phyloP scores from a whole-genome alignment of 2,113 vertebrate genomes.

The Caretta caretta region DNA sequence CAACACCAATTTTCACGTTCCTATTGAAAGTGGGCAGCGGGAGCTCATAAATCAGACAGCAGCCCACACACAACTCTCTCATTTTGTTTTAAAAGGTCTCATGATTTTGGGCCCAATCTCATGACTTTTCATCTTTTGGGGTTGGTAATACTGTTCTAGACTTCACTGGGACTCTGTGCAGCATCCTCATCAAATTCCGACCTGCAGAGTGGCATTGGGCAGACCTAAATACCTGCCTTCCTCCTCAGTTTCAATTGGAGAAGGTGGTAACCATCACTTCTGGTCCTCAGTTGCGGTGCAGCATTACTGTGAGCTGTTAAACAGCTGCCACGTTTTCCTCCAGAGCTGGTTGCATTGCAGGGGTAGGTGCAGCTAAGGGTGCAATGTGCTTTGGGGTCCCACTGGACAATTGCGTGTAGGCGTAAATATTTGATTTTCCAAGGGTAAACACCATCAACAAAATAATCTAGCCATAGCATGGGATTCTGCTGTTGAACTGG shows the following conservation, averaged over 20 bases:
- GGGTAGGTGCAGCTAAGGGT: neutral
- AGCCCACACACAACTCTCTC: too few relatives aligned
- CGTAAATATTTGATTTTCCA: neutral
- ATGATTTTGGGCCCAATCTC: too few relatives aligned
- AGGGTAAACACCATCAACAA: neutral
- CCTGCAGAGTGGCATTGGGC: neutral
- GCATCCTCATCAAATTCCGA: neutral
- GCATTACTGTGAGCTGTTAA: neutral
- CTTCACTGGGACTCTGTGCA: neutral
- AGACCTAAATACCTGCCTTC: neutral
- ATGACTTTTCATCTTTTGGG: too few relatives aligned
- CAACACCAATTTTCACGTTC: neutral
- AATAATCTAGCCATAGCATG: neutral
- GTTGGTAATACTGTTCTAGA: fast-evolving
- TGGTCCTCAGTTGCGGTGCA: neutral
- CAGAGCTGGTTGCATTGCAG: neutral
- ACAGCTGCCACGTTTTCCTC: neutral
- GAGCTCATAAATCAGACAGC: neutral
- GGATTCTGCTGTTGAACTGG: neutral
- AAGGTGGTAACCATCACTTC: neutral
- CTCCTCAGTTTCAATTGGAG: neutral
- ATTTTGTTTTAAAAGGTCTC: too few relatives aligned
- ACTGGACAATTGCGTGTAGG: neutral
- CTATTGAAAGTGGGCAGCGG: neutral
- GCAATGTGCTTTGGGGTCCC: neutral